Evolutionary conservation across 1,140 invertebrate genomes (phyloP).

Genomic region (Propsilocerus akamusi): DNA sequence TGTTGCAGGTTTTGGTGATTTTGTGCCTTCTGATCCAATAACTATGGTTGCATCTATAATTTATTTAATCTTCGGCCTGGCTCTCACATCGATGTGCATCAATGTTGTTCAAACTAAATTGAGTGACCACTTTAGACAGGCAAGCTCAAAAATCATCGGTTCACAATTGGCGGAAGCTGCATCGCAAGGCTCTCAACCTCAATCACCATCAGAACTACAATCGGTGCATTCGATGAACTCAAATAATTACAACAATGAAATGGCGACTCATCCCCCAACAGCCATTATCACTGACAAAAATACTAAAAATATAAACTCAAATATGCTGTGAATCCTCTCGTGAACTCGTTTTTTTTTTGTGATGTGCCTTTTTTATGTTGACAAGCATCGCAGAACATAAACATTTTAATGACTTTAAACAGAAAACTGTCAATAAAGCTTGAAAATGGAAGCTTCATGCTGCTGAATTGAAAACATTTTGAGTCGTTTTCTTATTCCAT

Average conservation of each 20-base stretch:
- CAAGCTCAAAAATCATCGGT: conserved; percentile 70
- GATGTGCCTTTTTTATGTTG: conserved; percentile 2
- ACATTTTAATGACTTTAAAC: background rate
- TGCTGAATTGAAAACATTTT: no score
- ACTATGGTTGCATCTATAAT: conserved; percentile 86
- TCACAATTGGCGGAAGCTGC: conserved; percentile 47
- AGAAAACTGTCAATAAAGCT: background rate
- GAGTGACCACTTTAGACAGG: conserved; percentile 64
- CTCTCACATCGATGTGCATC: conserved; percentile 92
- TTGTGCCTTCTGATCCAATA: conserved; percentile 70
- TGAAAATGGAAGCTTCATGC: no score
- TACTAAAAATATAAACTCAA: background rate
- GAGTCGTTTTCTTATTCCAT: no score
- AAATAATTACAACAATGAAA: background rate
- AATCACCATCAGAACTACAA: background rate
- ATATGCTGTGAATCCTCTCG: background rate
- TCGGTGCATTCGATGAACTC: background rate
- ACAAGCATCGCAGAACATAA: background rate
- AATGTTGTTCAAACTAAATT: conserved; percentile 83
- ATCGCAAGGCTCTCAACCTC: background rate
- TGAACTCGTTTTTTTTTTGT: background rate
- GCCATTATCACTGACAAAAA: conserved; percentile 1
- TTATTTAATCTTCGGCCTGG: conserved; percentile 83
- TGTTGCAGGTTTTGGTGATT: conserved; percentile 55
- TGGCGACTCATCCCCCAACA: background rate